Conservation (phyloP, 2,888 invertebrate genomes). For the Graphium colonna region DNA sequence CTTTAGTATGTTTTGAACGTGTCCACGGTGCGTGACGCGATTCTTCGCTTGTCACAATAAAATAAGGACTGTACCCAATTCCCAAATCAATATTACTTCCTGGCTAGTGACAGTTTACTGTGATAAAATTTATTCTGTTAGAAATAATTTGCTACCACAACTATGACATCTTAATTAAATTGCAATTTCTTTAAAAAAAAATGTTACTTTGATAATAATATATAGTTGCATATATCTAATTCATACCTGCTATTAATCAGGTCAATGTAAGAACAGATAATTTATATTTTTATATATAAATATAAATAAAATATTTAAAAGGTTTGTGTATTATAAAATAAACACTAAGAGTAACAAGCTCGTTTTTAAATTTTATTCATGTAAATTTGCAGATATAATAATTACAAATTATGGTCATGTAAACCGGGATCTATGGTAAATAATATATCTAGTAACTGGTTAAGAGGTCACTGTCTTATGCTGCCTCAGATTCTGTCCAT, state of each 20-base stretch:
- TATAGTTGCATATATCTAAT: no score
- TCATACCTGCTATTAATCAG: no score
- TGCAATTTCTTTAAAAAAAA: neutral
- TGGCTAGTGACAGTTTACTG: slow-evolving; percentile 40
- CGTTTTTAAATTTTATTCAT: slow-evolving; percentile 79
- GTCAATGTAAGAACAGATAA: no score
- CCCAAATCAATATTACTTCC: slow-evolving; percentile 49
- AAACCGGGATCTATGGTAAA: slow-evolving; percentile 76
- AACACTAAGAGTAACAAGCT: slow-evolving; percentile 55
- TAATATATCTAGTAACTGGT: slow-evolving; percentile 67
- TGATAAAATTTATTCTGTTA: slow-evolving; percentile 14
- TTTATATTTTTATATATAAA: neutral
- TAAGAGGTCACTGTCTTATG: slow-evolving; percentile 53
- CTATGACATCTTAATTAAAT: neutral
- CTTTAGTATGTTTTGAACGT: slow-evolving; percentile 30
- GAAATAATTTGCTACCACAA: neutral
- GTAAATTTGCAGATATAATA: slow-evolving; percentile 81
- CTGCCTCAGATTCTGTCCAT: slow-evolving; percentile 51
- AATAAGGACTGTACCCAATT: slow-evolving; percentile 34
- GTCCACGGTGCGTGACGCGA: slow-evolving; percentile 50
- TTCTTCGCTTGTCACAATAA: slow-evolving; percentile 50
- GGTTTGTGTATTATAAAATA: slow-evolving; percentile 22
- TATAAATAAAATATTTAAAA: neutral
- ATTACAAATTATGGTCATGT: slow-evolving; percentile 79
- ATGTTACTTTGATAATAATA: neutral